Base-by-base conservation (phyloP, 2,888 invertebrate genomes). In the Thymelicus lineola region DNA sequence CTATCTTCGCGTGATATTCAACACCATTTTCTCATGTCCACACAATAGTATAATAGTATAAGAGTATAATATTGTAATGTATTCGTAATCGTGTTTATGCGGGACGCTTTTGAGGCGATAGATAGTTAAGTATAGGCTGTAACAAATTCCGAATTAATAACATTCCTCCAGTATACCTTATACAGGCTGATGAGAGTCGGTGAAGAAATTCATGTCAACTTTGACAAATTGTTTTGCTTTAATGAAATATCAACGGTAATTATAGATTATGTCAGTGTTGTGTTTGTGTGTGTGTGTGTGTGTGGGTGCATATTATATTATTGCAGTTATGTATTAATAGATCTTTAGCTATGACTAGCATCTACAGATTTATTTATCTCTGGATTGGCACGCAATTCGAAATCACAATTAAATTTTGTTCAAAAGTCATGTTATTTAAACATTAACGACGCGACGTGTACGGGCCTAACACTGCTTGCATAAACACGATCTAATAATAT, bases 61-160 rank as follows among this genome's bases (percentile, higher is more conserved):
- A 28, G 28, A 28, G 28, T 28, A 28, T 28, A 72, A 73, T 71
- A 74, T 76, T 73, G 74, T 86, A 59, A 60, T 60, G 46, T 66
- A 66, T 68, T 15, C 45, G 53, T 68, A 68, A 55, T 62, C 62
- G 61, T 20, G 45, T 65, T 87, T 85, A 85, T 82, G 82, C 80
- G 81, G 76, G 73, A 79, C 79, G 79, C 79, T 76, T 82, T 83
- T 85, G 85, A 85, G 83, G 80, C 82, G 82, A 86, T 82, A 83
- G 82, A 83, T 80, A 80, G 86, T 87, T 91, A 91, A 91, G 88
- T 91, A 90, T 87, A 87, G 88, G 87, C 86, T 90, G 89, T 90
- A 90, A 91, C 90, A 87, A 91, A 92, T 91, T 91, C 86, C 87
- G 85, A 89, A 92, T 92, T 92, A 91, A 91, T 91, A 91, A 88